A percentile compares a stretch with the other conserved stretches of the same genome.
Conservation (phyloP, 1,140 invertebrate genomes). For the Tenebrio molitor region DNA sequence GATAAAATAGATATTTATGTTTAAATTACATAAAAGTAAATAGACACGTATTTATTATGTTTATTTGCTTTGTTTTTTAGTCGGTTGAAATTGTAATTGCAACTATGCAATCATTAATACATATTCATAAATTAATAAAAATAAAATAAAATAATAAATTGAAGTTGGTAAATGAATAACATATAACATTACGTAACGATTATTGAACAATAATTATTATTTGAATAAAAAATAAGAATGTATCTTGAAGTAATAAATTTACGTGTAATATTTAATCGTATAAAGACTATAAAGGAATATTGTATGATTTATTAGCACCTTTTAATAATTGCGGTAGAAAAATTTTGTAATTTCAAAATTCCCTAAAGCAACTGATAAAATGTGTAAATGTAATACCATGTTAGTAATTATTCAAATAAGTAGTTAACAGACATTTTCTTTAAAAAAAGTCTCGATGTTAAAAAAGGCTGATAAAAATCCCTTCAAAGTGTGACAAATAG, state of each 20-base stretch:
- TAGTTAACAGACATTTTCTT: background rate
- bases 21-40: too few species aligned
- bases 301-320: constrained; percentile 33
- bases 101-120: constrained; percentile 7
- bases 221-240: constrained; percentile 12
- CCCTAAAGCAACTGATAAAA: background rate
- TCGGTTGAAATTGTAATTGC: too few species aligned
- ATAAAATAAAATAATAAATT: background rate
- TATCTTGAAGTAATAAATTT: constrained; percentile 19
- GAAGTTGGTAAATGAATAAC: constrained; percentile 11
- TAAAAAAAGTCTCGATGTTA: background rate
- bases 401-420: constrained; percentile 6
- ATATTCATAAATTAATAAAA: background rate
- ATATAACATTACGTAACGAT: background rate
- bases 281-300: constrained; percentile 14
- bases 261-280: constrained; percentile 16
- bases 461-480: background rate
- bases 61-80: too few species aligned
- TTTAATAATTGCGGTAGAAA: constrained; percentile 16
- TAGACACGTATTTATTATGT: too few species aligned
- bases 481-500: background rate
- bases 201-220: constrained; percentile 3
- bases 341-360: constrained; percentile 18
- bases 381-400: background rate
- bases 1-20: too few species aligned